Base-by-base conservation (phyloP, 2,888 invertebrate genomes). In the Macaria liturata region DNA sequence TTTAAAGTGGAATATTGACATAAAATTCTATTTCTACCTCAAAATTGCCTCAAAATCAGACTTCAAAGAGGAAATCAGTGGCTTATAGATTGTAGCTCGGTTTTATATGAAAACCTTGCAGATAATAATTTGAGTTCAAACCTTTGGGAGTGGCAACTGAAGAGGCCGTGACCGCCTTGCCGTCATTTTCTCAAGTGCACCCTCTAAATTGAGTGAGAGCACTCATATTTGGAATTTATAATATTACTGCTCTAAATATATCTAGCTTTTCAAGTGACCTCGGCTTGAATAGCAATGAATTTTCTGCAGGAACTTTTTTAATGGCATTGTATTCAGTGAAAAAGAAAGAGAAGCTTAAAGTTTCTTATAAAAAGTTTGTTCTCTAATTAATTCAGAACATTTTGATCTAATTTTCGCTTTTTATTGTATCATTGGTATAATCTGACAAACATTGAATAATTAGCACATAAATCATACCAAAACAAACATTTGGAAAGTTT, bases 201-300 rank as follows among this genome's bases (percentile, higher is more conserved):
- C 75, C 88, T 86, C 76, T 75, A 79, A 81, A 84, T 84, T 81
- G 83, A 84, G 76, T 80, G 78, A 88, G 88, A 80, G 86, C 73
- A 80, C 90, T 91, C 84, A 84, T 85, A 83, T 83, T 84, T 79
- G 69, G 83, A 88, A 91, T 91, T 90, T 91, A 90, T 90, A 88
- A 89, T 89, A 88, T 88, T 84, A 83, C 80, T 80, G 82, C 81
- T 82, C 82, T 83, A 87, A 86, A 83, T 84, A 86, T 80, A 65
- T 76, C 76, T 76, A 71, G 68, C 72, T 69, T 76, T 76, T 78
- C 69, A 66, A 78, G 78, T 76, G 73, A 74, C 74, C 69, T 66
- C 67, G 71, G 57, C 68, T 75, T 69, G 66, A 79, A 76, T 76
- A 75, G 76, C 76, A 78, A 78, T 80, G 74, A 76, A 82, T 80